phyloP scores from a whole-genome alignment of 2,888 invertebrate species.

The Nomada goodeniana region DNA sequence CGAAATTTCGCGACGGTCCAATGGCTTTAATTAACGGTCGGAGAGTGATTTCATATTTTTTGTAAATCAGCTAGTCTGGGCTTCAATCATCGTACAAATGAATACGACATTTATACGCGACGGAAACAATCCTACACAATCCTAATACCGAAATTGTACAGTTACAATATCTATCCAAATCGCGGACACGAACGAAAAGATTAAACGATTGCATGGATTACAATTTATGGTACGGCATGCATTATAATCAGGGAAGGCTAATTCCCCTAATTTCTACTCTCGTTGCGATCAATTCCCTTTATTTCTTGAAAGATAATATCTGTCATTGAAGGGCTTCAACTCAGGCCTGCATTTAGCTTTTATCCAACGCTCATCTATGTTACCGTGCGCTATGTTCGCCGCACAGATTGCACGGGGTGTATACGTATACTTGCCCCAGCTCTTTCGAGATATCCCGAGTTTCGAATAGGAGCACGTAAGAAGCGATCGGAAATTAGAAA shows the following conservation, averaged over 20 bases:
- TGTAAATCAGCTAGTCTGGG: constrained; percentile 61
- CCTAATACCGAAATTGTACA: too few relatives aligned
- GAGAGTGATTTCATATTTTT: constrained; percentile 45
- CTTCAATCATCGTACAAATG: constrained; percentile 51
- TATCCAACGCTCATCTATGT: constrained; percentile 65
- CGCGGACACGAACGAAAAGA: not conserved
- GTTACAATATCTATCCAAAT: not conserved
- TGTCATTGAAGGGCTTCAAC: constrained; percentile 62
- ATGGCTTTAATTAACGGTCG: constrained; percentile 55
- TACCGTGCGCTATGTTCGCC: constrained; percentile 60
- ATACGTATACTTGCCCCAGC: constrained; percentile 19
- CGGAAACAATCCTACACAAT: too few relatives aligned
- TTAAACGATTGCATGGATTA: not conserved
- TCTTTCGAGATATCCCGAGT: constrained; percentile 49
- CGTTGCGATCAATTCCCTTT: constrained; percentile 33
- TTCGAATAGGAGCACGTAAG: constrained; percentile 53
- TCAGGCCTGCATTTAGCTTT: constrained; percentile 53
- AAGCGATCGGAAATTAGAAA: constrained; percentile 78
- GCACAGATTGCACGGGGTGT: constrained; percentile 63
- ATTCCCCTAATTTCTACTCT: not conserved
- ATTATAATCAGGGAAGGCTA: too few relatives aligned
- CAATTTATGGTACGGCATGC: not conserved
- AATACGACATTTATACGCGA: constrained; percentile 9
- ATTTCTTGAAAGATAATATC: constrained; percentile 45
- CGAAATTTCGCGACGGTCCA: constrained; percentile 51